A percentile compares a stretch with the other conserved stretches of the same genome.
Evolutionary conservation across 2,888 invertebrate genomes (phyloP).

Genomic region (Lithophane ornitopus): DNA sequence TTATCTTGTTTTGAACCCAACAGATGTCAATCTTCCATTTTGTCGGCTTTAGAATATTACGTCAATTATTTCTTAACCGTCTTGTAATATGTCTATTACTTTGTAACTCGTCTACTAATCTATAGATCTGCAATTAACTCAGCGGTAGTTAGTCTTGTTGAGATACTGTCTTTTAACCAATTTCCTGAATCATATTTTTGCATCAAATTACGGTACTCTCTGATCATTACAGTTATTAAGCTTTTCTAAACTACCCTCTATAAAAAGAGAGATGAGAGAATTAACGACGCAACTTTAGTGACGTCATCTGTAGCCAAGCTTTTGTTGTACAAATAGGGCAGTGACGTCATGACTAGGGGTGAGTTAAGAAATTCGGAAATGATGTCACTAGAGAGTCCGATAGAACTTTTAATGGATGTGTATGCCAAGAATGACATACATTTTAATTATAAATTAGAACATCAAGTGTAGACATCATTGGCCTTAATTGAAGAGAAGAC

Average conservation of each 20-base stretch:
- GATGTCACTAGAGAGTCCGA: conserved; percentile 42
- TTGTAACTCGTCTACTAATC: conserved; percentile 29
- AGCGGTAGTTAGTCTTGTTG: conserved; percentile 4
- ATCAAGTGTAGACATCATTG: conserved; percentile 55
- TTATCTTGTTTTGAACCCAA: conserved; percentile 11
- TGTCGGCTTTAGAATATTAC: conserved; percentile 18
- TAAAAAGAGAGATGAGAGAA: conserved; percentile 11
- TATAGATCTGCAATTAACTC: conserved; percentile 36
- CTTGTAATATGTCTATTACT: conserved; percentile 37
- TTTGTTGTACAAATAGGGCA: conserved; percentile 47
- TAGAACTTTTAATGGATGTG: conserved; percentile 39
- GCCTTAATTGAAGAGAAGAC: conserved; percentile 60
- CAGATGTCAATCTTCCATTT: background rate
- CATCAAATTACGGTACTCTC: conserved; percentile 11
- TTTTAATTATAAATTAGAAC: conserved; percentile 52
- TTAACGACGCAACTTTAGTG: conserved; percentile 34
- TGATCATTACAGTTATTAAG: conserved; percentile 15
- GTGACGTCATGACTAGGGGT: conserved; percentile 45
- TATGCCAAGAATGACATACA: conserved; percentile 55
- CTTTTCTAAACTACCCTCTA: conserved; percentile 26
- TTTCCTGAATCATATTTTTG: conserved; percentile 28
- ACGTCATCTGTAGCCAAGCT: conserved; percentile 39
- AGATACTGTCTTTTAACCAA: conserved; percentile 18
- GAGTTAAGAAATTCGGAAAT: conserved; percentile 44
- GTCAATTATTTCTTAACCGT: background rate